A percentile compares a stretch with the other conserved stretches of the same genome.
phyloP scores from a whole-genome alignment of 2,888 invertebrate genomes.

The Leucophenga maculata region DNA sequence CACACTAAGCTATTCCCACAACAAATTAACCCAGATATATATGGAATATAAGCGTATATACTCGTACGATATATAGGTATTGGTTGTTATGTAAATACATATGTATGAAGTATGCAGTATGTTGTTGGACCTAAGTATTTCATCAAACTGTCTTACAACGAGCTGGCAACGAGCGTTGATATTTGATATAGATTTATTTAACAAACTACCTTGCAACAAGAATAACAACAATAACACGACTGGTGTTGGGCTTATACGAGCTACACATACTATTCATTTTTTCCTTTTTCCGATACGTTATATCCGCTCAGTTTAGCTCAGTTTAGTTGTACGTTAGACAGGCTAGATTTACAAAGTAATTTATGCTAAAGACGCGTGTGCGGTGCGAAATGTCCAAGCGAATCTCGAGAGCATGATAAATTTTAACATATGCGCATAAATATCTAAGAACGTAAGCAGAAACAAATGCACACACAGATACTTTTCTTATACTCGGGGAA shows the following conservation, averaged over 20 bases:
- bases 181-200: constrained; percentile 25
- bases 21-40: constrained; percentile 22
- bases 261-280: too few species aligned
- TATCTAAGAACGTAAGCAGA: neutral
- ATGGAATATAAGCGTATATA: neutral
- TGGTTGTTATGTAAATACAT: too few species aligned
- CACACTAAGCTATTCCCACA: constrained; percentile 12
- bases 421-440: constrained; percentile 24
- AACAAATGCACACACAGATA: constrained; percentile 23
- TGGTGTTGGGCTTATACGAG: neutral
- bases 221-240: neutral
- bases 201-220: constrained; percentile 3
- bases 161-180: neutral
- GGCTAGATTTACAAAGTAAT: constrained; percentile 38
- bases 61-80: neutral
- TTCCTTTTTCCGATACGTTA: too few species aligned
- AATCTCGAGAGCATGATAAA: constrained; percentile 25
- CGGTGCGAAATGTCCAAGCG: constrained; percentile 16
- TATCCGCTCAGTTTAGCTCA: too few species aligned
- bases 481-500: too few species aligned
- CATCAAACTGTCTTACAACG: neutral
- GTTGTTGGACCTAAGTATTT: neutral
- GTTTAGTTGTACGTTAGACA: neutral
- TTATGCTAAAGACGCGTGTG: constrained; percentile 58
- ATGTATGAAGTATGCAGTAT: neutral